A percentile compares a stretch with the other conserved stretches of the same genome.
phyloP scores from a whole-genome alignment of 2,888 invertebrate species.

The Lagria hirta region DNA sequence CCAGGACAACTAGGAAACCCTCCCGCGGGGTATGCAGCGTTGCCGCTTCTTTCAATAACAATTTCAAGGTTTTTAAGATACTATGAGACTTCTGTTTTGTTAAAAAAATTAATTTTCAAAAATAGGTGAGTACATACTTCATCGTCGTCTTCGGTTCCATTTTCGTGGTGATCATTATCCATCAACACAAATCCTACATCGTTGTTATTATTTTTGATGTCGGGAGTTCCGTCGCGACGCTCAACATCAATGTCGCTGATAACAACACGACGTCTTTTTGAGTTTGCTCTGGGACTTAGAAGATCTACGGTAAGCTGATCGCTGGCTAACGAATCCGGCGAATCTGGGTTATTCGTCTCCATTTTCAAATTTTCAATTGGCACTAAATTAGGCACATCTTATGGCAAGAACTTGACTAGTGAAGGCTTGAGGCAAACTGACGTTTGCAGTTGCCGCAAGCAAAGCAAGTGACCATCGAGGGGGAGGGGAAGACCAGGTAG shows the following conservation, averaged over 20 bases:
- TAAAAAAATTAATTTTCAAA: background rate
- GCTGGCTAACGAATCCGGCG: constrained; percentile 52
- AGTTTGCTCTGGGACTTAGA: constrained; percentile 46
- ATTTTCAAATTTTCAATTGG: constrained; percentile 27
- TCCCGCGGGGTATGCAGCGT: constrained; percentile 48
- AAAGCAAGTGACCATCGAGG: constrained; percentile 45
- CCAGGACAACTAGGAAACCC: constrained; percentile 54
- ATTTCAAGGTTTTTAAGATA: constrained; percentile 20
- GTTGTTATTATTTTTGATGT: constrained; percentile 49
- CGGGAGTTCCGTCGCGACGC: constrained; percentile 39
- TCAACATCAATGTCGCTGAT: constrained; percentile 38
- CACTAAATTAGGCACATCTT: constrained; percentile 42
- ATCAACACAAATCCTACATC: constrained; percentile 56
- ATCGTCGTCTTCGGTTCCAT: constrained; percentile 48
- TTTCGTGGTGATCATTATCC: constrained; percentile 49
- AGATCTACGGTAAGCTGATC: constrained; percentile 52
- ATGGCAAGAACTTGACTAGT: constrained; percentile 48
- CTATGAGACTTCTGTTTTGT: background rate
- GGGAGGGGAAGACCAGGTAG: constrained; percentile 39
- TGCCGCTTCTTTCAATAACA: constrained; percentile 25
- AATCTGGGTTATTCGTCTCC: constrained; percentile 53
- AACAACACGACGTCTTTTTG: constrained; percentile 47
- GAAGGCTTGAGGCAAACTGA: constrained; percentile 53
- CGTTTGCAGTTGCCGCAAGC: constrained; percentile 51
- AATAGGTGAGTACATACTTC: constrained; percentile 50